phyloP scores from a whole-genome alignment of 2,797 vertebrate genomes.

The Octomys mimax region DNA sequence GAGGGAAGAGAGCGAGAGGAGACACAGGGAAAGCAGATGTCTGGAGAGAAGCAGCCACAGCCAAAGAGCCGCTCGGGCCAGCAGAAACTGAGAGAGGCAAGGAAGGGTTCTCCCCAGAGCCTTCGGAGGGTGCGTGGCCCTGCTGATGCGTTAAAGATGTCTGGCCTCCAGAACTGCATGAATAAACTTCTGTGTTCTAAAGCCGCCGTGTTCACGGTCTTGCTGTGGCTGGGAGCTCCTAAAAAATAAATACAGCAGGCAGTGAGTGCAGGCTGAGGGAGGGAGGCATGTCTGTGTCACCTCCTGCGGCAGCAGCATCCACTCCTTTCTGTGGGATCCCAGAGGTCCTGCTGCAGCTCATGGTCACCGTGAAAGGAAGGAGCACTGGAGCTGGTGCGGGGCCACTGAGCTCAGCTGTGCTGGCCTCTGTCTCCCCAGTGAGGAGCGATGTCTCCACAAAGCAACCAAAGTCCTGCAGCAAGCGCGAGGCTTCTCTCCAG shows the following conservation, averaged over 20 bases:
- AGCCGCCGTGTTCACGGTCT: neutral
- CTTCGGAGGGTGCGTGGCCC: neutral
- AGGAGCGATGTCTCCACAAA: neutral
- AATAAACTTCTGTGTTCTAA: neutral
- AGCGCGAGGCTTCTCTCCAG: neutral
- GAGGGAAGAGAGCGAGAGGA: neutral
- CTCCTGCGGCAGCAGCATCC: neutral
- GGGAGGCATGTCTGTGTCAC: rapidly evolving
- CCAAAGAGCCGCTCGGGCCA: no score
- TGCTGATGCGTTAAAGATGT: neutral
- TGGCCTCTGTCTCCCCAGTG: neutral
- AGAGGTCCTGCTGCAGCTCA: neutral
- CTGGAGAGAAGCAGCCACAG: neutral
- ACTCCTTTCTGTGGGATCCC: neutral
- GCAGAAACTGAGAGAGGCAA: neutral
- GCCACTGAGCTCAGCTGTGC: neutral
- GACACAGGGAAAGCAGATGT: neutral
- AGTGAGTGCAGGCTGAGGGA: neutral
- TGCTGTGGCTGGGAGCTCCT: neutral
- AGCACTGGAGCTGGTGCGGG: neutral
- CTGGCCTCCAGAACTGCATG: neutral
- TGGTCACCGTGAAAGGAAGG: neutral
- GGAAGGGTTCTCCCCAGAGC: neutral
- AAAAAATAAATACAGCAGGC: neutral
- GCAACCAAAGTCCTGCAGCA: neutral